Evolutionary conservation across 1,140 invertebrate genomes (phyloP), one percentile per base, ranked within the genome.

Genomic region (Onthophagus taurus): DNA sequence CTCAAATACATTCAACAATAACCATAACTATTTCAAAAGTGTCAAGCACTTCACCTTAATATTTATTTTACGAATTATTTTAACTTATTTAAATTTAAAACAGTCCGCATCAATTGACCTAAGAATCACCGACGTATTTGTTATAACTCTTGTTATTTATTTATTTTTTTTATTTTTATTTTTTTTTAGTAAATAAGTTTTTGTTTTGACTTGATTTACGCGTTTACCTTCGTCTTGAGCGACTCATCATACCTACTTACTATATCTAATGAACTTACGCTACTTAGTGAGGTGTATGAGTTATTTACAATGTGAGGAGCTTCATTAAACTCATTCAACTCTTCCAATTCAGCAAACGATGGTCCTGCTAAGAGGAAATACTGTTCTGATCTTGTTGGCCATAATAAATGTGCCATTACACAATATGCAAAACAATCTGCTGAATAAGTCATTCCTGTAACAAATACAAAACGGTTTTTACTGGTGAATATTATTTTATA

Each of bases 341-440:
- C 89, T 50, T 91, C 81, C 71, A 70, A 81, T 52, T 87, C 81
- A 23, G 73, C 72, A 59, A 75, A 67, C 1, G 60, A 60, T 6
- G 53, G 52, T 65, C 80, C 63, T 67, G 85, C 79, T 3, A 92
- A 67, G 33, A 90, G 70, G 55, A 94, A 82, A 69, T 93, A 94
- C 63, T 93, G 86, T 51, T 92, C 85, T 20, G 85, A 87, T 45
- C 87, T 69, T 31, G 87, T 89, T 12, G 91, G 92, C 90, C 91
- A 96, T 44, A 96, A 68, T 38, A 96, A 70, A 65, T 95, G 90
- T 0, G 91, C 81, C 83, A 96, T 89, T 4, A 94, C 84, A 56
- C 86, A 88, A 66, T 90, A 94, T 13, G 91, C 91, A 50, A 96
- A 74, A 64, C 91, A 92, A 61, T 97, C 90, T 1, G 88, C 90